Conservation (phyloP, 1,140 invertebrate genomes). For the Aphaenogaster ashmeadi region DNA sequence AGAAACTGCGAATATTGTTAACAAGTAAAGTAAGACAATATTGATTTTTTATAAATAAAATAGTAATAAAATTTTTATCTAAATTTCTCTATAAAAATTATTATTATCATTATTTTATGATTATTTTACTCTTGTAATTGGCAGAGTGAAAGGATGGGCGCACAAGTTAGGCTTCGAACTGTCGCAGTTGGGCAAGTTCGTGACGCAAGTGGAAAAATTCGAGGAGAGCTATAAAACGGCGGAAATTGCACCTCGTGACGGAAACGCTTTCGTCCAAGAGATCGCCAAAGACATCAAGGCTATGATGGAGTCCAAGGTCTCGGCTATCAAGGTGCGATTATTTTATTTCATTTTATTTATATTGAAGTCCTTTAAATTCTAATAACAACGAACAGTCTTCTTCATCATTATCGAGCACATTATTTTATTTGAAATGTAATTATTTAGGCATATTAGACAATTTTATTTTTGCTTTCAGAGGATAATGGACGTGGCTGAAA, state of each 20-base stretch:
- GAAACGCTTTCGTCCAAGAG: slow-evolving; percentile 91
- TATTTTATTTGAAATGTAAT: slow-evolving; percentile 2
- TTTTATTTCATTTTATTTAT: neutral
- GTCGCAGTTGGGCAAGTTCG: slow-evolving; percentile 91
- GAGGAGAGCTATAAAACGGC: slow-evolving; percentile 93
- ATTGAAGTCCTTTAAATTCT: neutral
- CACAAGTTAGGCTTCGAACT: slow-evolving; percentile 91
- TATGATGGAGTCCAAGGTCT: slow-evolving; percentile 95
- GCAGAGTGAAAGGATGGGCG: slow-evolving; percentile 91
- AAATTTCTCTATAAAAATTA: neutral
- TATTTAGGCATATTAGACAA: neutral
- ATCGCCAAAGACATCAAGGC: slow-evolving; percentile 93
- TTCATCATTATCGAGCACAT: neutral
- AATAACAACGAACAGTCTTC: neutral
- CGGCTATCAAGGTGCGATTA: slow-evolving; percentile 91
- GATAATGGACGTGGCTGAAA: slow-evolving; percentile 94
- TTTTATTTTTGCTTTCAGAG: slow-evolving; percentile 85
- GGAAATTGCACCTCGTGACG: slow-evolving; percentile 90
- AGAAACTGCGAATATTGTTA: neutral
- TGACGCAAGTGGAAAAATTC: slow-evolving; percentile 91
- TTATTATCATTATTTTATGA: neutral
- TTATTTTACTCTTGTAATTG: neutral
- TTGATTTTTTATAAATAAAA: slow-evolving; percentile 5
- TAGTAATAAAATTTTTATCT: neutral
- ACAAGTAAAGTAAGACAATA: neutral